These are phyloP conservation scores for Zele albiditarsus DNA, from an alignment of 2,888 invertebrate genomes.

Conservation along the genomic window DNA sequence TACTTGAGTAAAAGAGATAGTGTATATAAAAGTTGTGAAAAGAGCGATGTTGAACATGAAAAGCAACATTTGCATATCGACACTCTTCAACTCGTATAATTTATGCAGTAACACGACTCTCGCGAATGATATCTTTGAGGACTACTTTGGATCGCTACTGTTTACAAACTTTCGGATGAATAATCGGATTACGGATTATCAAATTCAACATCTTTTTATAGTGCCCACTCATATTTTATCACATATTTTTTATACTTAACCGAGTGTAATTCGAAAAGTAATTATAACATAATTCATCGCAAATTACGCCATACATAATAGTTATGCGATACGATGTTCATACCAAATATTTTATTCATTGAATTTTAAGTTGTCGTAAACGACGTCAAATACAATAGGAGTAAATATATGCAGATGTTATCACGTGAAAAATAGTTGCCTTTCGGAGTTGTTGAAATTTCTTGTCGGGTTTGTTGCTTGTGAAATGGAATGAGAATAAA, in stretches of 20 bases:
- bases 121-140: slow-evolving; percentile 8
- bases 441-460: neutral
- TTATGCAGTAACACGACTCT: slow-evolving; percentile 37
- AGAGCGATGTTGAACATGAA: slow-evolving; percentile 26
- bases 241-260: too few species aligned
- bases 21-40: slow-evolving; percentile 17
- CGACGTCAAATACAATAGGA: neutral
- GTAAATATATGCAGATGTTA: neutral
- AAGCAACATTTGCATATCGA: slow-evolving; percentile 34
- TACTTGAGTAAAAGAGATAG: neutral
- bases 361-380: neutral
- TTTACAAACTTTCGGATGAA: slow-evolving; percentile 24
- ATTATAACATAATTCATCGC: too few species aligned
- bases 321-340: too few species aligned
- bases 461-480: neutral
- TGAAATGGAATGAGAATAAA: neutral
- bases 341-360: neutral
- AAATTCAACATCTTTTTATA: neutral
- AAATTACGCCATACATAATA: too few species aligned
- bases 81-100: slow-evolving; percentile 18
- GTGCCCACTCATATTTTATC: too few species aligned
- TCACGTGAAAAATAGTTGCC: neutral
- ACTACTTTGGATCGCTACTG: slow-evolving; percentile 11
- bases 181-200: neutral
- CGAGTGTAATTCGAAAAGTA: too few species aligned